These are phyloP conservation scores for Schizopygopsis pylzovi DNA, from an alignment of 2,797 vertebrate genomes.

Conservation along the genomic window DNA sequence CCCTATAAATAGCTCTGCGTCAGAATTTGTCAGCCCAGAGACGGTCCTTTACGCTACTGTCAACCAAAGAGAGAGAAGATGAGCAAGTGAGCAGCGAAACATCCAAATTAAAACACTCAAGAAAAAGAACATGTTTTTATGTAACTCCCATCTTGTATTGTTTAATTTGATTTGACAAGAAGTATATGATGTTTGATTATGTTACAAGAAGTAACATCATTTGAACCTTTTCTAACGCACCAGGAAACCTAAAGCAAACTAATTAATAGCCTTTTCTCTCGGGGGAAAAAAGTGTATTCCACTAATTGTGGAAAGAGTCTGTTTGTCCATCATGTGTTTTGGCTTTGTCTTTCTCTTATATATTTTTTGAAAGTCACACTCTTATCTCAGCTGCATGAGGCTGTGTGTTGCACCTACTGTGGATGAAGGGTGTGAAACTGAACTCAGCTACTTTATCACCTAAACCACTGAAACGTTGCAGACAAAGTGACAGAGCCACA, in stretches of 20 bases:
- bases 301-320: background rate
- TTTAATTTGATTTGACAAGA: background rate
- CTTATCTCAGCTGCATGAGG: background rate
- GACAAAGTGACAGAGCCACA: background rate
- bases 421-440: background rate
- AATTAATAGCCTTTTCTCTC: background rate
- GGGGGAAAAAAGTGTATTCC: background rate
- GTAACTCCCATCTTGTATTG: background rate
- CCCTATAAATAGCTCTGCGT: background rate
- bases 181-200: background rate
- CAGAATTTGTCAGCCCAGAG: background rate
- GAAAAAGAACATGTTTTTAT: background rate
- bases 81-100: background rate
- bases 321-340: background rate
- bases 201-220: background rate
- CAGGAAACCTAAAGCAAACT: background rate
- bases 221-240: background rate
- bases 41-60: background rate
- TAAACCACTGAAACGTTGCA: slow-evolving; percentile 1
- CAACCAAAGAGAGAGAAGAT: background rate
- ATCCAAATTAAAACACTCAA: background rate
- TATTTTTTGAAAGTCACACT: background rate
- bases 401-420: background rate
- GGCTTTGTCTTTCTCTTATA: background rate
- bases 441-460: background rate